These are phyloP conservation scores for Orthonyx spaldingii DNA, from an alignment of 2,113 vertebrate genomes.

Conservation along the genomic window DNA sequence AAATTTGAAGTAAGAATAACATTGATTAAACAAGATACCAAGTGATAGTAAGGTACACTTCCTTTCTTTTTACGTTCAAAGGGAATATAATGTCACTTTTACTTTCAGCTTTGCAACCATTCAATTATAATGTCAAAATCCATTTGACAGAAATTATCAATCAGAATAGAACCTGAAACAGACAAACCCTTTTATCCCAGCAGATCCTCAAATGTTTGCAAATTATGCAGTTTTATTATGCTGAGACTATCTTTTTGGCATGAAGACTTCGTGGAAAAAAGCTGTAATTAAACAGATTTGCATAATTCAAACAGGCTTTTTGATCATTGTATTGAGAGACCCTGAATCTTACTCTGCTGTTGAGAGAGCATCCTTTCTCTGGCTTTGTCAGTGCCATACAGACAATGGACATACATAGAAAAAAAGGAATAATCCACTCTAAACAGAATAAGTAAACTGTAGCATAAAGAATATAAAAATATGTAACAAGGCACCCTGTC, in stretches of 20 bases:
- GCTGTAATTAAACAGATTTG: background rate
- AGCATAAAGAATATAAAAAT: background rate
- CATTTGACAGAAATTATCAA: background rate
- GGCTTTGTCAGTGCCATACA: background rate
- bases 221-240: background rate
- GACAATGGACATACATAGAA: background rate
- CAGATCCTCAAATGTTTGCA: background rate
- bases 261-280: background rate
- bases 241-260: background rate
- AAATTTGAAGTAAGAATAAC: background rate
- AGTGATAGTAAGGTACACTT: background rate
- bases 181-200: background rate
- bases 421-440: background rate
- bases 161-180: background rate
- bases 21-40: background rate
- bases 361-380: background rate
- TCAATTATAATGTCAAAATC: background rate
- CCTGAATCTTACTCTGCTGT: background rate
- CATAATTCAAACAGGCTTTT: background rate
- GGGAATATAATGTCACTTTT: background rate
- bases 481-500: background rate
- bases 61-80: background rate
- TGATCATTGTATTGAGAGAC: background rate
- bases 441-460: background rate
- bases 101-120: background rate